Conservation (phyloP, 2,797 vertebrate species). For the Tympanoctomys barrerae region DNA sequence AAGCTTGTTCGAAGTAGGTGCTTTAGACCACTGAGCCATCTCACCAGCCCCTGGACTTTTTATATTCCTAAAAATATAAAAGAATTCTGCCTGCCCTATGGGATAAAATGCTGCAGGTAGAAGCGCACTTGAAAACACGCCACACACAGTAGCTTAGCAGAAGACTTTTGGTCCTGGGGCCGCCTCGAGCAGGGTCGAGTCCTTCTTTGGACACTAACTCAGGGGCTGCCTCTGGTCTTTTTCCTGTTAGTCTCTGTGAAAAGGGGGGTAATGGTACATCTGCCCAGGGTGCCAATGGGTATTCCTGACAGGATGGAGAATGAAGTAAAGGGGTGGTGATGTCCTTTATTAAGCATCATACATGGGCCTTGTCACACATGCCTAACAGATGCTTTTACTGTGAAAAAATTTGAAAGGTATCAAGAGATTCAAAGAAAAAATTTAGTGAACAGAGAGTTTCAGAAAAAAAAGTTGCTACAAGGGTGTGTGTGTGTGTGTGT, state of each 20-base stretch:
- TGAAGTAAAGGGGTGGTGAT: background rate
- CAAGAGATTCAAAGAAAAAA: background rate
- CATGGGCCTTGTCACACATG: fast-evolving
- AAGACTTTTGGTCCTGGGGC: fast-evolving
- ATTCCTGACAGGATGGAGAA: fast-evolving
- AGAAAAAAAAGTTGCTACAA: background rate
- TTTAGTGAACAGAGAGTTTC: background rate
- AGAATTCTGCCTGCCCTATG: background rate
- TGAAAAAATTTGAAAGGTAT: background rate
- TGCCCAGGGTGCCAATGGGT: background rate
- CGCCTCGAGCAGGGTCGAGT: fast-evolving
- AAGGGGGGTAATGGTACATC: background rate
- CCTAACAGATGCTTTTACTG: background rate
- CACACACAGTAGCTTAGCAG: background rate
- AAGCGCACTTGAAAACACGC: background rate
- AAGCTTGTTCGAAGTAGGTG: too few species aligned
- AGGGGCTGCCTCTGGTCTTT: background rate
- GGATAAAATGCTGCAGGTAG: background rate
- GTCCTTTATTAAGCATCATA: fast-evolving
- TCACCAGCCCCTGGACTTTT: background rate
- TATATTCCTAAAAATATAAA: background rate
- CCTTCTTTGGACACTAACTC: background rate
- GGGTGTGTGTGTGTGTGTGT: background rate
- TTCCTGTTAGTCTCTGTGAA: background rate
- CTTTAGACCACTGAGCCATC: too few species aligned